A percentile compares a stretch with the other conserved stretches of the same genome.
Conservation (phyloP, 2,113 vertebrate species). For the Mus pahari region DNA sequence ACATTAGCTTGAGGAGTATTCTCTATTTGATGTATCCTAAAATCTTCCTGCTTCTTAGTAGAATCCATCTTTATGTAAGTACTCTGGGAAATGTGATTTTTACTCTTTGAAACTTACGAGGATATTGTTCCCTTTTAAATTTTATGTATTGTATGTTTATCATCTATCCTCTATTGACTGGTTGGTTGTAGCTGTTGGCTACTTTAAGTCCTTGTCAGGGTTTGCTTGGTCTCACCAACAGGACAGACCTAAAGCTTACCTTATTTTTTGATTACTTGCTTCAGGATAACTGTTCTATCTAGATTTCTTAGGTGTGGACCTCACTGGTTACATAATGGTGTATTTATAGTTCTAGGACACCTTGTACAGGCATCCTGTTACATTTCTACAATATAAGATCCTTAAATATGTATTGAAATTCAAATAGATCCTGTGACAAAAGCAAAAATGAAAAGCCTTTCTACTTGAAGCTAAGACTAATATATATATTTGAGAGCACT, state of each 20-base stretch:
- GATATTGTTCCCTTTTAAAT: neutral
- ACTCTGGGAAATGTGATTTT: neutral
- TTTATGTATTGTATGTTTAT: neutral
- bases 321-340: slow-evolving; percentile 74
- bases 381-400: slow-evolving; percentile 73
- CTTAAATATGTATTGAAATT: slow-evolving; percentile 74
- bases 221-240: slow-evolving; percentile 51
- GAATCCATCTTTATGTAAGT: slow-evolving; percentile 27
- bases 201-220: neutral
- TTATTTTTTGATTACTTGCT: slow-evolving; percentile 71
- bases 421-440: slow-evolving; percentile 52
- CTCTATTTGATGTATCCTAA: slow-evolving; percentile 36
- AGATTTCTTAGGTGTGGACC: slow-evolving; percentile 73
- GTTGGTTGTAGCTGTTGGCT: neutral
- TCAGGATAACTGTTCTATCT: slow-evolving; percentile 65
- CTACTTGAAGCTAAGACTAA: neutral
- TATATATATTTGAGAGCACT: neutral
- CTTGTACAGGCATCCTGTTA: slow-evolving; percentile 80
- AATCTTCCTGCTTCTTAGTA: slow-evolving; percentile 36
- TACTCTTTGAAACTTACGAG: neutral
- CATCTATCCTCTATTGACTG: too few relatives aligned
- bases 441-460: slow-evolving; percentile 43
- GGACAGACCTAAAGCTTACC: neutral
- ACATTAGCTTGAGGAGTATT: neutral
- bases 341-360: slow-evolving; percentile 81